Evolutionary conservation across 2,888 invertebrate species (phyloP).

Genomic region (Drosophila anomalata): DNA sequence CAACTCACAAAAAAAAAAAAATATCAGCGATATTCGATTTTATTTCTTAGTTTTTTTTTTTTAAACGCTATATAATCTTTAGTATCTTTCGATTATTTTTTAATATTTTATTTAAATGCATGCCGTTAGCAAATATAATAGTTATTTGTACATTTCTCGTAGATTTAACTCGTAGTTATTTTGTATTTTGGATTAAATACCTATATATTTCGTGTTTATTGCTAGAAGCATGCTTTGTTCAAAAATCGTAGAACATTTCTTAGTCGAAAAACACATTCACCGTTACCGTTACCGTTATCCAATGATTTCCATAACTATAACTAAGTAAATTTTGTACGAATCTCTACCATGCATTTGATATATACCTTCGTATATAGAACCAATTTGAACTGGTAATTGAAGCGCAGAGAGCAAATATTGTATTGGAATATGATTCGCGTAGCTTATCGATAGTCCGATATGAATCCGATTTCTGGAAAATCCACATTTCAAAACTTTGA

Average conservation of each 20-base stretch:
- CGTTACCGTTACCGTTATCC: slow-evolving; percentile 36
- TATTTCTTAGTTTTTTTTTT: slow-evolving; percentile 8
- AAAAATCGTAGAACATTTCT: slow-evolving; percentile 35
- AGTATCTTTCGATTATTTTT: slow-evolving; percentile 15
- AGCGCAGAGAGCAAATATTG: slow-evolving; percentile 64
- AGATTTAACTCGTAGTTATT: slow-evolving; percentile 31
- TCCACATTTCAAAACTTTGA: background rate
- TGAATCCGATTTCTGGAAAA: background rate
- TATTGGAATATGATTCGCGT: slow-evolving; percentile 76
- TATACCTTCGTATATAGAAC: slow-evolving; percentile 13
- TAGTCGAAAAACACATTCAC: slow-evolving; percentile 39
- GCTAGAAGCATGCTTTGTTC: slow-evolving; percentile 38
- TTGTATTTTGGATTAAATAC: slow-evolving; percentile 32
- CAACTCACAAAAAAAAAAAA: background rate
- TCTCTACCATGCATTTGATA: slow-evolving; percentile 3
- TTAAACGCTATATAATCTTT: slow-evolving; percentile 7
- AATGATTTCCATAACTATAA: slow-evolving; percentile 39
- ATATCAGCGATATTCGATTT: slow-evolving; percentile 20
- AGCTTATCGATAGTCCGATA: slow-evolving; percentile 8
- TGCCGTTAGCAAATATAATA: slow-evolving; percentile 37
- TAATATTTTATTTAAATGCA: slow-evolving; percentile 50
- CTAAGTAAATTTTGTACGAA: slow-evolving; percentile 2
- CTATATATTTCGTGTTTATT: background rate
- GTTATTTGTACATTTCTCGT: slow-evolving; percentile 20
- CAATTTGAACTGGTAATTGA: slow-evolving; percentile 28